Base-by-base conservation (phyloP, 2,888 invertebrate genomes). In the Drosophila seclusa region DNA sequence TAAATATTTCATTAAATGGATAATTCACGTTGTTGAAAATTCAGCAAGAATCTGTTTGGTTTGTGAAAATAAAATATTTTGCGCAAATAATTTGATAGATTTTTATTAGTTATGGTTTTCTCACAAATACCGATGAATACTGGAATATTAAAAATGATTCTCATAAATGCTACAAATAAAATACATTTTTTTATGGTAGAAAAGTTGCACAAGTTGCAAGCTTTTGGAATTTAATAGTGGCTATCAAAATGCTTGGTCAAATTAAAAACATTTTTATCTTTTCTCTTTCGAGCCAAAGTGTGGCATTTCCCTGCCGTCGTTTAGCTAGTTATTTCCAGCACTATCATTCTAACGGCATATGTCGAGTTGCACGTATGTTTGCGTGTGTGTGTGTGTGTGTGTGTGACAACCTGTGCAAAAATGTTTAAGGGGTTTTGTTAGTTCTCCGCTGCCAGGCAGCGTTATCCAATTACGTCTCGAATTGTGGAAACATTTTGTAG, bases 401-500 rank as follows among this genome's bases (percentile, higher is more conserved):
- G 75, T 31, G 61, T 54, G 76, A 65, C 61, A 67, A 59, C 52
- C 64, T 76, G 76, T 71, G 78, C 77, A 76, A 80, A 73, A 73
- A 64, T 73, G 68, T 78, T 76, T 54, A 49, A 73, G 50, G 36
- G 65, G 55, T 61, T 69, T 68, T 59, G 24, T 61, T 68, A 72
- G 65, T 55, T 42, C 64, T 55, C n/a, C 62, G 77, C 73, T 67
- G 66, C 68, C 81, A 73, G 53, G 67, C 62, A 77, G 59, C 73
- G 73, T 76, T 73, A 64, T 80, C 67, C 80, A 80, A 76, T 71
- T 70, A 76, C 61, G 69, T 42, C 65, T 36, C 65, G 62, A 80
- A 77, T 71, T 70, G 76, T 80, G 66, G 66, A 68, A 78, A 59
- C 73, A 79, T 66, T 78, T 80, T 77, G 65, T 42, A 60, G 53